Base-by-base conservation (phyloP, 2,113 vertebrate genomes). In the Setophaga kirtlandii region DNA sequence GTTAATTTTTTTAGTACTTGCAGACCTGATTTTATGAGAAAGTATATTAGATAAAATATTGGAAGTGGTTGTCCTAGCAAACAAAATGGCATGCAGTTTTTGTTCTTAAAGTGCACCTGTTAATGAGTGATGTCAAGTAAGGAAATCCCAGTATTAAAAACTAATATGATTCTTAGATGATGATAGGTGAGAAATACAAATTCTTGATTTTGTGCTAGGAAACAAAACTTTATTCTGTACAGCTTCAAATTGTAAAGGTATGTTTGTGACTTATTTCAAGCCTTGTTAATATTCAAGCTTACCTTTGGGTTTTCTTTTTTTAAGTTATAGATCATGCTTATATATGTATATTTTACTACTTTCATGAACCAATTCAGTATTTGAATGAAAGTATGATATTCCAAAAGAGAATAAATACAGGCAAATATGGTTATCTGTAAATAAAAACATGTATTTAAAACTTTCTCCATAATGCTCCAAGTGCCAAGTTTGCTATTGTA, bases 381-480 rank as follows among this genome's bases (percentile, higher is more conserved):
- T 73, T 67, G 49, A 49, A 47, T 64, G 58, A 15, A 76, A 84
- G 11, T 24, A 3, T 83, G n/a, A 19, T 86, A 24, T 88, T 91
- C 59, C 4, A 18, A 60, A 76, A 62, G 59, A 83, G 15, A 65
- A 33, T 39, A 39, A 4, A 8, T 41, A 75, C 56, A 46, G 24
- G 28, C 28, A 81, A 67, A 69, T 52, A 23, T 0, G 24, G 17
- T 7, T 67, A 75, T 94, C 69, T 78, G 59, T 55, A 59, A 94
- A 62, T 10, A 65, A 30, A 94, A 59, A 8, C 0, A 0, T 0
- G 0, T 42, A 7, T 49, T 77, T 69, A 63, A 93, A 62, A 67
- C 41, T 60, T 75, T 44, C 28, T 68, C 17, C 15, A 8, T 76
- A 4, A 9, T 78, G n/a, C 41, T 79, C 37, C 47, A 91, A 75